phyloP scores from a whole-genome alignment of 2,888 invertebrate species.

The Liodrosophila aerea region DNA sequence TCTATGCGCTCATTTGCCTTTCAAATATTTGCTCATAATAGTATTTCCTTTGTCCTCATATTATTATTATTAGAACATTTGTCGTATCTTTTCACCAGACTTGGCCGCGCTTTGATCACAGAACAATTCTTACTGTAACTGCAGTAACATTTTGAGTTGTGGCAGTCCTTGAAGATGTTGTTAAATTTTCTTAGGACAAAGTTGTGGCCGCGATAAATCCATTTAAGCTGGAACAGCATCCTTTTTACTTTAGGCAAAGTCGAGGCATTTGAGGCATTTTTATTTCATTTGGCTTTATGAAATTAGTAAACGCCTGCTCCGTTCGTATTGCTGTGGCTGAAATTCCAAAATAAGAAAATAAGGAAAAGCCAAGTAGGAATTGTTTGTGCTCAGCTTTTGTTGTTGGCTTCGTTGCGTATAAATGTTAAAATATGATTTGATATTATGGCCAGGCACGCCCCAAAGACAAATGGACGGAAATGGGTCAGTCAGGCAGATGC shows the following conservation, averaged over 20 bases:
- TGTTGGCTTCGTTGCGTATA: slow-evolving; percentile 31
- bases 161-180: slow-evolving; percentile 15
- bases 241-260: slow-evolving; percentile 11
- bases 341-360: slow-evolving; percentile 7
- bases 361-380: not conserved
- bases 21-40: slow-evolving; percentile 9
- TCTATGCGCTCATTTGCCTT: slow-evolving; percentile 39
- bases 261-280: slow-evolving; percentile 49
- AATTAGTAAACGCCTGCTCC: slow-evolving; percentile 55
- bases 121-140: slow-evolving; percentile 9
- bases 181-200: slow-evolving; percentile 21
- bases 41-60: slow-evolving; percentile 18
- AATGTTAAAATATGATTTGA: slow-evolving; percentile 73
- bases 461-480: slow-evolving; percentile 57
- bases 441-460: slow-evolving; percentile 65
- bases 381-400: slow-evolving; percentile 10
- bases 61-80: slow-evolving; percentile 21
- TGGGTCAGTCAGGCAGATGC: slow-evolving; percentile 41
- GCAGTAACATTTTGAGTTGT: slow-evolving; percentile 9
- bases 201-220: slow-evolving; percentile 56
- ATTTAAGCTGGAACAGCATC: slow-evolving; percentile 39
- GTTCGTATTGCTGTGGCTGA: slow-evolving; percentile 23
- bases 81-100: not conserved
- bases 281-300: slow-evolving; percentile 69
- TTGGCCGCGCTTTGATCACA: slow-evolving; percentile 25